phyloP scores from a whole-genome alignment of 2,888 invertebrate genomes.

The Morpho deidamia region DNA sequence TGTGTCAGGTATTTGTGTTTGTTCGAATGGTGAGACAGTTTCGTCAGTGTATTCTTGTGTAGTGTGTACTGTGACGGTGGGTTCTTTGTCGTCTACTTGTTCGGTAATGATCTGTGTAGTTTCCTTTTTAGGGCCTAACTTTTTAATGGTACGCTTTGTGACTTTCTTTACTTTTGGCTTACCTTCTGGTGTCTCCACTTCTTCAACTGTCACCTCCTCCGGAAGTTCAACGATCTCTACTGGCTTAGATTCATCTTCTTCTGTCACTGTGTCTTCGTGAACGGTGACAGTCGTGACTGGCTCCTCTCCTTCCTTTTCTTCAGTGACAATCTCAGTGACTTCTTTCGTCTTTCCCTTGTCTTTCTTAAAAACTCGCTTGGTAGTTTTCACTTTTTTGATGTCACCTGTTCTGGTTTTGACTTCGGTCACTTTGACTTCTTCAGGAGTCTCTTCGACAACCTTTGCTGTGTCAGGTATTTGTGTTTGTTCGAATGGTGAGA shows the following conservation, averaged over 20 bases:
- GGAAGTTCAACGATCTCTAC: not conserved
- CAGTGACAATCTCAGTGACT: conserved; percentile 37
- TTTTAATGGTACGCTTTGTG: conserved; percentile 20
- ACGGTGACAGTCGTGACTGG: conserved; percentile 30
- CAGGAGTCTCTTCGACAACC: too few species aligned
- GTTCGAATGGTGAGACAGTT: conserved; percentile 23
- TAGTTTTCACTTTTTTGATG: too few species aligned
- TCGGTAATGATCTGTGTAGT: conserved; percentile 30
- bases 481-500: too few species aligned
- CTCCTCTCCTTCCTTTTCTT: conserved; percentile 29
- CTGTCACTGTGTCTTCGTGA: conserved; percentile 26
- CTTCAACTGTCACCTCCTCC: not conserved
- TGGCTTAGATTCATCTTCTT: not conserved
- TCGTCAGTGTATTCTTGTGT: conserved; percentile 6
- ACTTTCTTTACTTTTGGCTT: conserved; percentile 27
- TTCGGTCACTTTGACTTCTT: too few species aligned
- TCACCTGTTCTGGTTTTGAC: too few species aligned
- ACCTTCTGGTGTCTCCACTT: too few species aligned
- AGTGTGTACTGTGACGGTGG: conserved; percentile 29
- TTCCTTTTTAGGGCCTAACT: conserved; percentile 30
- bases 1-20: conserved; percentile 20
- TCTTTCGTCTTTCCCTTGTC: conserved; percentile 12
- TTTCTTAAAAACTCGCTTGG: too few species aligned
- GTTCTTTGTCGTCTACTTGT: conserved; percentile 21
- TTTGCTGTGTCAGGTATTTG: too few species aligned